Percentiles rank a stretch among this genome's conserved stretches.
These are phyloP conservation scores for Camelus dromedarius DNA, from an alignment of 2,113 vertebrate genomes.

Conservation along the genomic window DNA sequence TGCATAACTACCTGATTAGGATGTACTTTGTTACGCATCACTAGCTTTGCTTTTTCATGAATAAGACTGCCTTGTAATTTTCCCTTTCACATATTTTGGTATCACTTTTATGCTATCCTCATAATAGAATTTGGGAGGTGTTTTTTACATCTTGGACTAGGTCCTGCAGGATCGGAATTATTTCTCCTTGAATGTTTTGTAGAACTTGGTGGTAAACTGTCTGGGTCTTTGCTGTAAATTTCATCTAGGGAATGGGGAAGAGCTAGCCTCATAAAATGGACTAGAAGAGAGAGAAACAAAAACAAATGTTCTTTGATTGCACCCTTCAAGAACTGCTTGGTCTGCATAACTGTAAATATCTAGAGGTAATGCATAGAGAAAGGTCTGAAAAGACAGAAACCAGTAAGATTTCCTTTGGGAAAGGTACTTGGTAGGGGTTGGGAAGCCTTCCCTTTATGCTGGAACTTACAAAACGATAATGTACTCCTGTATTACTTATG, in stretches of 20 bases:
- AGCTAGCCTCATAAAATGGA: neutral
- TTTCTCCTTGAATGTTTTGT: neutral
- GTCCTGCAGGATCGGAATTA: neutral
- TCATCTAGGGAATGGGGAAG: neutral
- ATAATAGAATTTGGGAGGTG: neutral
- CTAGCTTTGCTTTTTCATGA: neutral
- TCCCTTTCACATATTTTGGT: neutral
- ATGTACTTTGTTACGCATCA: neutral
- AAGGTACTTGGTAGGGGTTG: neutral
- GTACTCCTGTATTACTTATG: neutral
- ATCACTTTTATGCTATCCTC: neutral
- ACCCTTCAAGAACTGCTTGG: neutral
- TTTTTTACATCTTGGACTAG: constrained; percentile 3
- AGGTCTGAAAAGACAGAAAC: neutral
- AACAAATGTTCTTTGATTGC: neutral
- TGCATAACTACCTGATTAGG: neutral
- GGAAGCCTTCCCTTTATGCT: neutral
- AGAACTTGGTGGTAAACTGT: neutral
- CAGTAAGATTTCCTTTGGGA: neutral
- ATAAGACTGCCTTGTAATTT: neutral
- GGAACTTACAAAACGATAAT: neutral
- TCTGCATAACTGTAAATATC: neutral
- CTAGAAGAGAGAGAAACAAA: neutral
- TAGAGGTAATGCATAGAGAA: neutral
- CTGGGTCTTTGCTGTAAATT: neutral